phyloP scores from a whole-genome alignment of 2,888 invertebrate genomes.

The Philaethria dido region DNA sequence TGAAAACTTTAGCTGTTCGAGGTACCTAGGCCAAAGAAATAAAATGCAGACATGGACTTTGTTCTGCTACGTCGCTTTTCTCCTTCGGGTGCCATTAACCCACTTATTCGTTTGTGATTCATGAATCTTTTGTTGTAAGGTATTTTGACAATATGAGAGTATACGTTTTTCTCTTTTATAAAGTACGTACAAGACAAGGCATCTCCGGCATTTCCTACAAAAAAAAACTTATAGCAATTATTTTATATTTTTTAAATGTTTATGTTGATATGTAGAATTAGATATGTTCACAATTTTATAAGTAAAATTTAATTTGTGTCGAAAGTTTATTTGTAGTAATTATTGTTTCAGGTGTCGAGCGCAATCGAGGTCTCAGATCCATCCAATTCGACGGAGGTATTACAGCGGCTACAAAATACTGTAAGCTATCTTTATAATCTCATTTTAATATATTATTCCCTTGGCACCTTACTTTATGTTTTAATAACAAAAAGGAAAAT shows the following conservation, averaged over 20 bases:
- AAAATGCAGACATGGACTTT: constrained; percentile 40
- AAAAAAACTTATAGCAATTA: not conserved
- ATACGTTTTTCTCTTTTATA: constrained; percentile 4
- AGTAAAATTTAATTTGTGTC: not conserved
- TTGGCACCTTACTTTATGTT: not conserved
- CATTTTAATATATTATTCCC: constrained; percentile 2
- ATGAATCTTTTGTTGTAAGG: constrained; percentile 23
- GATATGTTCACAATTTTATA: not conserved
- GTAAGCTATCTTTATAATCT: constrained; percentile 55
- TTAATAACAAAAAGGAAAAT: not conserved
- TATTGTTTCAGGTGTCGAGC: constrained; percentile 76
- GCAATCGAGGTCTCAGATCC: constrained; percentile 72
- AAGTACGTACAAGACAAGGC: not conserved
- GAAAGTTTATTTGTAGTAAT: constrained; percentile 46
- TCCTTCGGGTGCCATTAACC: constrained; percentile 66
- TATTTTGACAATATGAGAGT: constrained; percentile 23
- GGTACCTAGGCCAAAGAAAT: constrained; percentile 31
- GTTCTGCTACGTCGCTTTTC: constrained; percentile 28
- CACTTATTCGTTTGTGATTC: constrained; percentile 49
- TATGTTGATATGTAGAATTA: not conserved
- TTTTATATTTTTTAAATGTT: not conserved
- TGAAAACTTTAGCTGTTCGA: constrained; percentile 26
- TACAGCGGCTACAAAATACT: constrained; percentile 68
- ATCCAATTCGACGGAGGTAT: constrained; percentile 68
- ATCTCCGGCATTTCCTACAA: not conserved